Conservation (phyloP, 2,113 vertebrate species). For the Galemys pyrenaicus region DNA sequence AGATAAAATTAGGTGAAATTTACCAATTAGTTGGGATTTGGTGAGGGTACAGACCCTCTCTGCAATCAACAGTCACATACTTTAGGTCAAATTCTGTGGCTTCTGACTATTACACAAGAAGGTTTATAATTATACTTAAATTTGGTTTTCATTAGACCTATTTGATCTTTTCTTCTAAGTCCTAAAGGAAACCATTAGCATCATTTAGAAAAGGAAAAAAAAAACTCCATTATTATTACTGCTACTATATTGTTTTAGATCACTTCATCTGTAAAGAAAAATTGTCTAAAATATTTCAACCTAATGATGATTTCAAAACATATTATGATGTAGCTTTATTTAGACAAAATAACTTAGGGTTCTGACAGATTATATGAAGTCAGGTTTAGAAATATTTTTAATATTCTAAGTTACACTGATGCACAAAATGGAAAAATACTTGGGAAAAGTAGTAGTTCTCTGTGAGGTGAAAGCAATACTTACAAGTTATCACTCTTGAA, state of each 20-base stretch:
- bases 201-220: background rate
- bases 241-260: background rate
- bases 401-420: background rate
- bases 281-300: background rate
- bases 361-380: background rate
- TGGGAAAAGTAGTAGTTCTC: background rate
- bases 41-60: background rate
- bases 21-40: background rate
- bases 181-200: background rate
- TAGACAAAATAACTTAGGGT: background rate
- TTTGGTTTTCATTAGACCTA: background rate
- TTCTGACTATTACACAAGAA: background rate
- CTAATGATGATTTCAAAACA: background rate
- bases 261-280: background rate
- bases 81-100: background rate
- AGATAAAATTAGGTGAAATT: too few relatives aligned
- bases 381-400: background rate
- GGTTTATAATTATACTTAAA: constrained; percentile 9
- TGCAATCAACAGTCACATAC: background rate
- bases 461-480: background rate
- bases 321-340: background rate
- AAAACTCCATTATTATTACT: background rate
- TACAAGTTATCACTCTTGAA: background rate
- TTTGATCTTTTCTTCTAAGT: background rate
- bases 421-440: background rate